Base-by-base conservation (phyloP, 2,888 invertebrate species). In the Tetropium fuscum region DNA sequence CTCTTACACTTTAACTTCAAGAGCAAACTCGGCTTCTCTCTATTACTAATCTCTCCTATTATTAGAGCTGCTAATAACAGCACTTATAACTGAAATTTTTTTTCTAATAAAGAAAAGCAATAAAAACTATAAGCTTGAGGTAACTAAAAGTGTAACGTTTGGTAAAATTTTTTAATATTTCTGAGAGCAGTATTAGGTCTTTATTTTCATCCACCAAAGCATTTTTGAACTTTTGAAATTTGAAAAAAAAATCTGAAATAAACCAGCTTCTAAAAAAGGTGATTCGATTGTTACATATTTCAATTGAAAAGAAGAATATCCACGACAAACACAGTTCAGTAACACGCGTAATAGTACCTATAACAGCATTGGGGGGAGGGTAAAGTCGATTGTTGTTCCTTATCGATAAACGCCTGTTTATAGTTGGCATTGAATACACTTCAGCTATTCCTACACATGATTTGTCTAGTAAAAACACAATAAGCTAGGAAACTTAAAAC, bases 341-440 rank as follows among this genome's bases (percentile, higher is more conserved):
- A 61, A 64, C 61, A 64, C 64, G 58, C 60, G n/a, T 36, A 58
- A 60, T 67, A 66, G 63, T 77, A 77, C 76, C 76, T 77, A 76
- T 67, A 67, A 69, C 59, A 62, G 69, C 68, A 53, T 71, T 74
- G 54, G 68, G 64, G 36, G 72, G 72, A 44, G 74, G 73, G 51
- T 73, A 69, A 53, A 72, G 71, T 45, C 70, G 70, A 59, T 74
- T 76, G 61, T 74, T 77, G 69, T 76, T 76, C 71, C 73, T 77
- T 58, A 80, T 72, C 20, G 81, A 81, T 55, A 81, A 72, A 60
- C 80, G 78, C 34, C 82, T 76, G 67, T 80, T 81, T 69, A 82
- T 79, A 32, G 80, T 81, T 27, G 81, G 76, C 80, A 80, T 81
- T 62, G 74, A 72, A 69, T 75, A 77, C 49, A 68, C 72, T 53